phyloP scores from a whole-genome alignment of 2,797 vertebrate genomes.

The Halcyon chelicuti region DNA sequence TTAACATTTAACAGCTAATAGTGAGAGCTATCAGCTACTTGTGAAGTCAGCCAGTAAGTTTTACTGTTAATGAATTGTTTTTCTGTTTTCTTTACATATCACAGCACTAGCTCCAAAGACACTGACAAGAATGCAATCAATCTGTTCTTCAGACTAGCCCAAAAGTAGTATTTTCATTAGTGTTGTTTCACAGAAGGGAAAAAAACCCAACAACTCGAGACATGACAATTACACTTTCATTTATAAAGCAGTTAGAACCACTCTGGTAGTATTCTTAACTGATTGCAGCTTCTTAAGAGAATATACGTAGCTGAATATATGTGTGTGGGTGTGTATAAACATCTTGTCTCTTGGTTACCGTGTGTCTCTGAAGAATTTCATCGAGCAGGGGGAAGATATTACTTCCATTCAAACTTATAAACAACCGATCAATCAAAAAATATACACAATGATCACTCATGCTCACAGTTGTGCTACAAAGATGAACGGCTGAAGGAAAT shows the following conservation, averaged over 20 bases:
- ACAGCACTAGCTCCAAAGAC: neutral
- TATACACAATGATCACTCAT: neutral
- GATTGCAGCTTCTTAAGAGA: neutral
- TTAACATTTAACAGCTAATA: constrained; percentile 49
- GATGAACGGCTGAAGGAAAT: neutral
- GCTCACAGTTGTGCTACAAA: neutral
- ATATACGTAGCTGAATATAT: neutral
- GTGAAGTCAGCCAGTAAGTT: constrained; percentile 24
- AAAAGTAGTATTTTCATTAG: neutral
- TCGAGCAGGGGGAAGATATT: neutral
- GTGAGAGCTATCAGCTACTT: constrained; percentile 17
- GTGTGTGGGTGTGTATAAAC: neutral
- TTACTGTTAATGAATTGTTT: constrained; percentile 13
- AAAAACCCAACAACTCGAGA: neutral
- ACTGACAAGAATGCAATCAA: neutral
- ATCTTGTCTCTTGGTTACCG: neutral
- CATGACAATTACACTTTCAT: neutral
- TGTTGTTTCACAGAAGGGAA: neutral
- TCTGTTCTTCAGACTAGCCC: neutral
- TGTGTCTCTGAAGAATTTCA: neutral
- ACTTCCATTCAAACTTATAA: neutral
- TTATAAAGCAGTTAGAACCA: neutral
- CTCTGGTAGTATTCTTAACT: neutral
- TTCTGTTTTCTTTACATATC: constrained; percentile 11
- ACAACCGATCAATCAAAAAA: neutral